Conservation (phyloP, 2,888 invertebrate genomes). For the Latrodectus elegans region DNA sequence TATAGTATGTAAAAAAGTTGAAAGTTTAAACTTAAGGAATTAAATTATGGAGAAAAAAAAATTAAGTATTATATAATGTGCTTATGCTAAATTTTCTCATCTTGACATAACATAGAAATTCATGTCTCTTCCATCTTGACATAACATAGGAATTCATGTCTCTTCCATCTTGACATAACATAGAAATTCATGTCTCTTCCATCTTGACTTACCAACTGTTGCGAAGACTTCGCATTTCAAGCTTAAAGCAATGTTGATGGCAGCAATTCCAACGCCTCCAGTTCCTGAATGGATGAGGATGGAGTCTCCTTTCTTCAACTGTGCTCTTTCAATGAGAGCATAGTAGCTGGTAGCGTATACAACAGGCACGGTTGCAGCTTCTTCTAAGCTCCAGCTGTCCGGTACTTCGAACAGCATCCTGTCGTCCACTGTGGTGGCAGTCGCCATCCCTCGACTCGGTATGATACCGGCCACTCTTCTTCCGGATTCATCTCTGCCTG, state of each 20-base stretch:
- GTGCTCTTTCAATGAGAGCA: constrained; percentile 90
- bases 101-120: too few relatives aligned
- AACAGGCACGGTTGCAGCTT: constrained; percentile 95
- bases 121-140: too few relatives aligned
- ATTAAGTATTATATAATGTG: too few relatives aligned
- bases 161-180: too few relatives aligned
- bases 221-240: constrained; percentile 92
- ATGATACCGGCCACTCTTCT: constrained; percentile 93
- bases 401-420: constrained; percentile 93
- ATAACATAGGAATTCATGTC: too few relatives aligned
- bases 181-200: too few relatives aligned
- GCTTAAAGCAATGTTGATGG: constrained; percentile 92
- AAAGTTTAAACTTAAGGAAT: too few relatives aligned
- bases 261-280: constrained; percentile 97
- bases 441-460: constrained; percentile 90
- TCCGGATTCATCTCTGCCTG: constrained; percentile 81
- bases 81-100: too few relatives aligned
- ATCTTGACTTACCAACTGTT: constrained; percentile 81
- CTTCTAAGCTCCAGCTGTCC: constrained; percentile 88
- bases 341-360: constrained; percentile 93
- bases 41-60: too few relatives aligned
- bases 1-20: too few relatives aligned
- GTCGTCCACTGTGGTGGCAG: constrained; percentile 83
- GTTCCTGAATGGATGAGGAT: constrained; percentile 95
- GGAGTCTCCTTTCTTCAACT: constrained; percentile 86